Base-by-base conservation (phyloP, 1,140 invertebrate species). In the Eubasilissa regina region DNA sequence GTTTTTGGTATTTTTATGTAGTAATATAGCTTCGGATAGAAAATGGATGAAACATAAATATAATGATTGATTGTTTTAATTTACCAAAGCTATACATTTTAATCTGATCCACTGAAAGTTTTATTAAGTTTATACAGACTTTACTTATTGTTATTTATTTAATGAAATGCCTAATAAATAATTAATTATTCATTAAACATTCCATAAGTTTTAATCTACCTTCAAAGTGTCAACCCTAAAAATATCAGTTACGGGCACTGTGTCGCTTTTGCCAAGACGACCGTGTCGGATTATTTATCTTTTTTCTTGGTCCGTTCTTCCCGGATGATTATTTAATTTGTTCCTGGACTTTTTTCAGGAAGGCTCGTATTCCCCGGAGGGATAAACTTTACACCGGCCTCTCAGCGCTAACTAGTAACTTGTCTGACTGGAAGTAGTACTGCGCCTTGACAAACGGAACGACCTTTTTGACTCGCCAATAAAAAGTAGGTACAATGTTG, bases 251-350 rank as follows among this genome's bases (percentile, higher is more conserved):
- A 35, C 19, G 66, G 45, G 51, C 12, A 70, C 44, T 10, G 47
- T 13, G 17, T 47, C 47, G 66, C 44, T 70, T 51, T 47, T 19
- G 15, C 47, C 10, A 19, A 12, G 25, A 19, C 45, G 44, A 21
- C 66, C 66, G 35, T 56, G 51, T 75, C 35, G 56, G 73, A 43
- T 70, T 15, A 21, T 47, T 70, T 19, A n/a, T 64, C 11, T 43
- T 64, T 64, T 64, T 64, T 35, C 76, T 72, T 25, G 35, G 43
- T 19, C 53, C 66, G 77, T 78, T 58, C 66, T 47, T 66, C 35
- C 55, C 58, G 66, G 53, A 68, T 80, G 75, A 80, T 78, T 75
- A 81, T 81, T 78, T 81, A 81, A 81, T 81, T 78, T 81, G 80
- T 77, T 58, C 72, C 70, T 35, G 44, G 68, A 53, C 60, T 68